Evolutionary conservation across 1,140 invertebrate genomes (phyloP).

Genomic region (Euwallacea similis): DNA sequence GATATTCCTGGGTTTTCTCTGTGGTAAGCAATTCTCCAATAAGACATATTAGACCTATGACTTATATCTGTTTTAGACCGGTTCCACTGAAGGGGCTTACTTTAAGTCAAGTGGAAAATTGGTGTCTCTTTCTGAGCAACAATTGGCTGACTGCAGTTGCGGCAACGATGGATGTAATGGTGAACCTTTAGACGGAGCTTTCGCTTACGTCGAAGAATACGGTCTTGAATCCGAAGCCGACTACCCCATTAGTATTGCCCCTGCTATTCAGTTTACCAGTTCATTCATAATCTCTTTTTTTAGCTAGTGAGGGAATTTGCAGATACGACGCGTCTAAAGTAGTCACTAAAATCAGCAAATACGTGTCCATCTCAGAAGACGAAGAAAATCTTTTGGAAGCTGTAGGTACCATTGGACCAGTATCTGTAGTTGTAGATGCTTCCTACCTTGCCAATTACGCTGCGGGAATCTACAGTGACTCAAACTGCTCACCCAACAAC

Average conservation of each 20-base stretch:
- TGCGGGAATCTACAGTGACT: conserved; percentile 29
- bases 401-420: conserved; percentile 72
- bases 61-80: conserved; percentile 9
- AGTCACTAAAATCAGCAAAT: conserved; percentile 20
- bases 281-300: conserved; percentile 1
- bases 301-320: conserved; percentile 18
- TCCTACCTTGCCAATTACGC: conserved; percentile 31
- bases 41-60: neutral
- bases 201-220: conserved; percentile 19
- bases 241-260: conserved; percentile 7
- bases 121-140: conserved; percentile 93
- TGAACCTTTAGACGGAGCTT: conserved; percentile 16
- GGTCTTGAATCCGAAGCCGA: conserved; percentile 26
- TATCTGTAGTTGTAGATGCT: conserved; percentile 90
- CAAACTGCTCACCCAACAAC: conserved; percentile 5
- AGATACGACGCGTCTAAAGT: conserved; percentile 22
- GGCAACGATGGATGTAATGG: conserved; percentile 28
- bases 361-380: neutral
- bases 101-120: conserved; percentile 80
- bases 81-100: conserved; percentile 80
- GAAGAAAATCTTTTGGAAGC: conserved; percentile 17
- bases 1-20: conserved; percentile 61
- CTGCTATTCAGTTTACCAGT: neutral
- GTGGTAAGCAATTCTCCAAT: conserved; percentile 46
- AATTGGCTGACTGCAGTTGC: conserved; percentile 84